Evolutionary conservation across 2,797 vertebrate genomes (phyloP), one percentile per base, ranked within the genome.

Genomic region (Lateolabrax maculatus): DNA sequence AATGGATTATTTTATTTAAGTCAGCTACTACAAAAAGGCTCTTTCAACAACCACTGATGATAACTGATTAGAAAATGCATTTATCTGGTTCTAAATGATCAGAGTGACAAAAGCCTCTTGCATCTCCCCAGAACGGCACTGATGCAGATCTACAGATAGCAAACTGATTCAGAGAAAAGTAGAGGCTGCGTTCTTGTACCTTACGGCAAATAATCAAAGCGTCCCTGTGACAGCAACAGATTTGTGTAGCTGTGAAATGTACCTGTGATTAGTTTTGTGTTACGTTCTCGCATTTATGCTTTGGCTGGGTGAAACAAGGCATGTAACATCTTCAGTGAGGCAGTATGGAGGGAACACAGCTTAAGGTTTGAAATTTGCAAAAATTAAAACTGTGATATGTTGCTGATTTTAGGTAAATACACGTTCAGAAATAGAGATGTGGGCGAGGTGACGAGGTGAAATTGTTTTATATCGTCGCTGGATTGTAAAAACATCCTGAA

Each of bases 221-320:
- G 15, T 37, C 41, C 19, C n/a, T 34, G 19, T 67, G 52, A 49
- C 36, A 46, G n/a, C 39, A 51, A 43, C 44, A 44, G 64, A 85
- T 77, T 56, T 37, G 5, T 46, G 23, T 27, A 31, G 29, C 68
- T 81, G 37, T 64, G 39, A 75, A 77, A 75, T 75, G 48, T 48
- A 31, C 6, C 31, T 63, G n/a, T 75, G 19, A 80, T 65, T 37
- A 46, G 53, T 37, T 76, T 66, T 73, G 56, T 19, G 25, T 62
- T 58, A 27, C 53, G 39, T 55, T 60, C 3, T 13, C 8, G 15
- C 34, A n/a, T 44, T 39, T 36, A 34, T 46, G 29, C 16, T 11
- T 44, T 31, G 53, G 23, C 7, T 48, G 41, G 10, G 8, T 61
- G 61, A 65, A 46, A 41, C 25, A 34, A 79, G 25, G 29, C 9